phyloP scores from a whole-genome alignment of 2,113 vertebrate genomes.

The Pavo muticus region DNA sequence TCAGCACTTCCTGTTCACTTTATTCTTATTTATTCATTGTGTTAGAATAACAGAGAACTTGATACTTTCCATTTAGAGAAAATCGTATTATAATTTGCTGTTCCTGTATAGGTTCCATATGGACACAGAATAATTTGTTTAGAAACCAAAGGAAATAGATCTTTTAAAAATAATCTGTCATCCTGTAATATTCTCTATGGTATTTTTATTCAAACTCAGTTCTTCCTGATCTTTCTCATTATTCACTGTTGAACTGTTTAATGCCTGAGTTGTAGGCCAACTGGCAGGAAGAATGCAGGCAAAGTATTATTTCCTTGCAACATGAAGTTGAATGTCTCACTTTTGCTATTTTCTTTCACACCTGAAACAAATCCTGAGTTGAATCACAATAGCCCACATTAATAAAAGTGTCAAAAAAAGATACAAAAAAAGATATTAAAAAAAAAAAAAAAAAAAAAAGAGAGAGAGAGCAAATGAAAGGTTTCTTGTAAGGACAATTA shows the following conservation, averaged over 20 bases:
- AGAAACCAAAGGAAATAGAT: slow-evolving; percentile 43
- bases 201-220: slow-evolving; percentile 30
- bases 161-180: slow-evolving; percentile 13
- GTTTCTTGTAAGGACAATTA: not conserved
- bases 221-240: slow-evolving; percentile 68
- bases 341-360: slow-evolving; percentile 74
- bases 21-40: slow-evolving; percentile 20
- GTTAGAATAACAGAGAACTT: not conserved
- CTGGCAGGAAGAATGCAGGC: slow-evolving; percentile 56
- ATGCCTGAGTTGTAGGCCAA: slow-evolving; percentile 67
- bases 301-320: slow-evolving; percentile 77
- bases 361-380: slow-evolving; percentile 76
- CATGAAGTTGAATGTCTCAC: slow-evolving; percentile 65
- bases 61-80: not conserved
- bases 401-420: not conserved
- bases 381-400: slow-evolving; percentile 61
- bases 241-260: slow-evolving; percentile 73
- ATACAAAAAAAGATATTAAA: not conserved
- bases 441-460: not conserved
- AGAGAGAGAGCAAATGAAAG: not conserved
- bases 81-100: slow-evolving; percentile 1
- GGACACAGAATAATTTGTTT: slow-evolving; percentile 2
- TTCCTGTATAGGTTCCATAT: not conserved
- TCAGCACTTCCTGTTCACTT: not conserved
- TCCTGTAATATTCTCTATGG: not conserved